Evolutionary conservation across 2,888 invertebrate genomes (phyloP).

Genomic region (Papilio gigon): DNA sequence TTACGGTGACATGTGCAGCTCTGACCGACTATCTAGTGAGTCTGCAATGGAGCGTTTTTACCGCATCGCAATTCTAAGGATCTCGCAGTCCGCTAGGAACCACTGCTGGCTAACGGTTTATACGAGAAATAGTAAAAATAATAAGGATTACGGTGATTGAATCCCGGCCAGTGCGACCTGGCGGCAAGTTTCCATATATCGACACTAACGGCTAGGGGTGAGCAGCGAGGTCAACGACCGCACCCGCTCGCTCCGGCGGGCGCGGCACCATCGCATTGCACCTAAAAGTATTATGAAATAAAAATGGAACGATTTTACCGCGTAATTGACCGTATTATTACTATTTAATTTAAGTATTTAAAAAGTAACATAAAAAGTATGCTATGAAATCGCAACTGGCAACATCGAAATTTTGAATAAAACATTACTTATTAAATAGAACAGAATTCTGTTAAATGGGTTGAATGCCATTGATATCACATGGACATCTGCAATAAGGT

Average conservation of each 20-base stretch:
- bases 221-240: slow-evolving; percentile 67
- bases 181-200: slow-evolving; percentile 73
- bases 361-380: neutral
- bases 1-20: neutral
- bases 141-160: slow-evolving; percentile 41
- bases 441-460: neutral
- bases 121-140: slow-evolving; percentile 30
- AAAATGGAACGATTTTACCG: neutral
- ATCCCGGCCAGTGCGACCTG: slow-evolving; percentile 53
- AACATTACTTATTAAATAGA: neutral
- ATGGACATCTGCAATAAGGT: neutral
- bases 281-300: slow-evolving; percentile 28
- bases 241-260: slow-evolving; percentile 57
- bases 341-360: neutral
- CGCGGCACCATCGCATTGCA: slow-evolving; percentile 47
- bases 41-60: slow-evolving; percentile 10
- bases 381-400: neutral
- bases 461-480: neutral
- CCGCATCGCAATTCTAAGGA: slow-evolving; percentile 10
- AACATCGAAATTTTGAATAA: neutral
- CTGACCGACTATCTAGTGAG: slow-evolving; percentile 5
- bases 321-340: neutral
- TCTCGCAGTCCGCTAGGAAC: slow-evolving; percentile 12
- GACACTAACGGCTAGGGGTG: slow-evolving; percentile 77
- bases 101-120: slow-evolving; percentile 12